Evolutionary conservation across 1,140 invertebrate genomes (phyloP).

Genomic region (Pogonognathellus flavescens): DNA sequence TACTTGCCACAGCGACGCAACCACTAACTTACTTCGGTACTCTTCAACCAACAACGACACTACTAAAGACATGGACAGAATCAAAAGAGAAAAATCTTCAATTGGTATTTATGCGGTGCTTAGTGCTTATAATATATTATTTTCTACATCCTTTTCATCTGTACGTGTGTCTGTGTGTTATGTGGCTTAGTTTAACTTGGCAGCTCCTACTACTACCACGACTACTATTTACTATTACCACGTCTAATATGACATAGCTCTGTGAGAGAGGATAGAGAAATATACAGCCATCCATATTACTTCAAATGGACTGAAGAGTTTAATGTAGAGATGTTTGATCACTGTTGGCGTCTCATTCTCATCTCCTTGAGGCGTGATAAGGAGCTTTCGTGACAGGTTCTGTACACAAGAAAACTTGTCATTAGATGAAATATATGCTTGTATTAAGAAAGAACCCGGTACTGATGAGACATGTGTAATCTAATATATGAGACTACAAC

Average conservation of each 20-base stretch:
- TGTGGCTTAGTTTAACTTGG: too few relatives aligned
- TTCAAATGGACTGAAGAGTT: not conserved
- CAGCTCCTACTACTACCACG: too few relatives aligned
- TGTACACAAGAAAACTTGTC: constrained; percentile 53
- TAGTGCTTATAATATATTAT: not conserved
- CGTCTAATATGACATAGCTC: not conserved
- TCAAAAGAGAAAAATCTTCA: constrained; percentile 37
- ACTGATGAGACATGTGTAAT: constrained; percentile 42
- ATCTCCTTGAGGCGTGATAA: constrained; percentile 47
- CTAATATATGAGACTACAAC: constrained; percentile 19
- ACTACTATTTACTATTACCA: not conserved
- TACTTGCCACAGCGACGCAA: not conserved
- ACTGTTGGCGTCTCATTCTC: constrained; percentile 40
- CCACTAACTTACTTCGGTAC: too few relatives aligned
- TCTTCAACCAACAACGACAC: not conserved
- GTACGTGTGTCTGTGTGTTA: too few relatives aligned
- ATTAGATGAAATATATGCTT: constrained; percentile 52
- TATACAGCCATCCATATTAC: not conserved
- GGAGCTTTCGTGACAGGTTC: constrained; percentile 53
- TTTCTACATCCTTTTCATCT: not conserved
- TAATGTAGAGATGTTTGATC: constrained; percentile 11
- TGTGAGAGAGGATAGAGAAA: not conserved
- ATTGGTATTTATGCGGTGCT: not conserved
- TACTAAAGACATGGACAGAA: not conserved
- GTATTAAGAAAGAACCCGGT: constrained; percentile 42